A percentile compares a stretch with the other conserved stretches of the same genome.
These are phyloP conservation scores for Dicentrarchus labrax DNA, from an alignment of 2,113 vertebrate genomes.

Conservation along the genomic window DNA sequence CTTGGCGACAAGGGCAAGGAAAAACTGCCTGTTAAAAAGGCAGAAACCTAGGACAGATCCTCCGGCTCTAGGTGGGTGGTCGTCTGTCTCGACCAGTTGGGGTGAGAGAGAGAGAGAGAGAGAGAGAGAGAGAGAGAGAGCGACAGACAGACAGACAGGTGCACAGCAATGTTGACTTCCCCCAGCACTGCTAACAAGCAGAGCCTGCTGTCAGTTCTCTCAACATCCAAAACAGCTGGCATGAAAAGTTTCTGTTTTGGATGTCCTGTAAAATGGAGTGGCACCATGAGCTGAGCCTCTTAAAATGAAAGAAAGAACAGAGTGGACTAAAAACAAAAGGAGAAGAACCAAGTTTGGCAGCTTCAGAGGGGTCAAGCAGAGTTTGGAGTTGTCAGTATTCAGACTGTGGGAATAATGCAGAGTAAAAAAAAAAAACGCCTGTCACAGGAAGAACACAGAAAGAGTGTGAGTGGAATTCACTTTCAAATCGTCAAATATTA, in stretches of 20 bases:
- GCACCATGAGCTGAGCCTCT: slow-evolving; percentile 12
- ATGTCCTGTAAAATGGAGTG: slow-evolving; percentile 15
- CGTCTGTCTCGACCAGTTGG: too few species aligned
- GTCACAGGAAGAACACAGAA: not conserved
- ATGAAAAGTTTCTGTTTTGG: slow-evolving; percentile 7
- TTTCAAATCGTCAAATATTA: too few species aligned
- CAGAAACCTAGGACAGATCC: too few species aligned
- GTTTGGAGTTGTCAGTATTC: not conserved
- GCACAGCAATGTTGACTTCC: slow-evolving; percentile 15
- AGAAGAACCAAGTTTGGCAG: not conserved
- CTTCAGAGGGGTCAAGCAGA: slow-evolving; percentile 11
- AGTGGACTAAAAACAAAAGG: not conserved
- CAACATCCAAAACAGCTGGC: not conserved
- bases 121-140: too few species aligned
- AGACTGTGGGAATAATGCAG: not conserved
- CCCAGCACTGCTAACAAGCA: not conserved
- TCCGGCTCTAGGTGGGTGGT: too few species aligned
- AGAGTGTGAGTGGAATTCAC: too few species aligned
- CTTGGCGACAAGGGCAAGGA: too few species aligned
- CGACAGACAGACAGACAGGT: too few species aligned
- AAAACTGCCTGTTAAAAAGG: too few species aligned
- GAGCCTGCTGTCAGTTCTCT: slow-evolving; percentile 7
- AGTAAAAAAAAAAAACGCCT: too few species aligned
- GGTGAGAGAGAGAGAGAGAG: too few species aligned
- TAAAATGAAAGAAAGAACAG: not conserved